phyloP scores from a whole-genome alignment of 2,888 invertebrate genomes.

The Archaeoteleia sp. region DNA sequence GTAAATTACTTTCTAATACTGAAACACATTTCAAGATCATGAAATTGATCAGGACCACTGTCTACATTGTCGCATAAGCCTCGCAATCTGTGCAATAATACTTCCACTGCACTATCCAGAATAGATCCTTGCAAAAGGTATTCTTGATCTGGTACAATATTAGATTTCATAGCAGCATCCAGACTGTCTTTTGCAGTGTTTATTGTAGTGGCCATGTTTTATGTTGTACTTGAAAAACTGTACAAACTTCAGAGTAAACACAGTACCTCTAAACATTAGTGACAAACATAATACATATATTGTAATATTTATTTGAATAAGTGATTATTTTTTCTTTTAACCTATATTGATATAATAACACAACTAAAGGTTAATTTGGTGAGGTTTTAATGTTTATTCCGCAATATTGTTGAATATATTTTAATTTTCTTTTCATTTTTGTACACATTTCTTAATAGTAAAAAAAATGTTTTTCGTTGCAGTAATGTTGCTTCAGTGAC shows the following conservation, averaged over 20 bases:
- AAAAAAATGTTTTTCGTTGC: no score
- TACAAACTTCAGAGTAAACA: no score
- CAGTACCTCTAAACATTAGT: not conserved
- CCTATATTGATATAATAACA: no score
- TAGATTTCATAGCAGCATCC: constrained; percentile 86
- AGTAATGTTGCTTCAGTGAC: no score
- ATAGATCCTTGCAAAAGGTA: constrained; percentile 96
- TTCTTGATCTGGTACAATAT: constrained; percentile 94
- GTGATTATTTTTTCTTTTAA: no score
- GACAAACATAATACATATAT: not conserved
- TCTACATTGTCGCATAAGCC: constrained; percentile 96
- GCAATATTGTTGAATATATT: no score
- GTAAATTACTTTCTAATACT: constrained; percentile 79
- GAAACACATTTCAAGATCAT: constrained; percentile 95
- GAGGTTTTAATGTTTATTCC: no score
- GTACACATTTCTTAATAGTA: no score
- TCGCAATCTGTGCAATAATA: constrained; percentile 88
- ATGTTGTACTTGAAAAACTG: constrained; percentile 1
- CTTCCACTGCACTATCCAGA: constrained; percentile 92
- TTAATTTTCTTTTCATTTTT: no score
- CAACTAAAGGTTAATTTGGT: no score
- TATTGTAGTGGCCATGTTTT: constrained; percentile 74
- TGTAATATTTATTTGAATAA: no score
- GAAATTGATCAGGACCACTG: constrained; percentile 91
- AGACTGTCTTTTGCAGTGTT: constrained; percentile 86